Conservation (phyloP, 1,140 invertebrate species). For the Drosophila pachea region DNA sequence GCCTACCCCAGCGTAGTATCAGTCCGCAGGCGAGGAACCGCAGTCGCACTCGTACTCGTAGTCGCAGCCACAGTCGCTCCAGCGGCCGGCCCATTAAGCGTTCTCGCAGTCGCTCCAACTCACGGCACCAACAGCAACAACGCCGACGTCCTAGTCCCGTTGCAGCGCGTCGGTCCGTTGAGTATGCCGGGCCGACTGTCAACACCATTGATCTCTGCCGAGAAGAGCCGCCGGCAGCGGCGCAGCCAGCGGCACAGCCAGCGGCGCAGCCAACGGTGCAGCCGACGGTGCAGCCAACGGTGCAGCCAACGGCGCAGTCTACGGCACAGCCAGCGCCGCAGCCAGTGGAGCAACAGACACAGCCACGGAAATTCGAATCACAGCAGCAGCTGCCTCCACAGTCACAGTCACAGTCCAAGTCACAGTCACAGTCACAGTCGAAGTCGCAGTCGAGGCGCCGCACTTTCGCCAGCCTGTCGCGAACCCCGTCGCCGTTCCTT, state of each 20-base stretch:
- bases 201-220: conserved; percentile 75
- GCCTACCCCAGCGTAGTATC: conserved; percentile 24
- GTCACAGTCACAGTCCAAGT: conserved; percentile 22
- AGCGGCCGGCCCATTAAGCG: conserved; percentile 25
- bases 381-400: conserved; percentile 77
- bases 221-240: conserved; percentile 79
- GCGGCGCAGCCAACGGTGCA: conserved; percentile 29
- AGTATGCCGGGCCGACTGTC: conserved; percentile 62
- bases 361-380: conserved; percentile 37
- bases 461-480: conserved; percentile 82
- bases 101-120: conserved; percentile 46
- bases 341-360: conserved; percentile 20
- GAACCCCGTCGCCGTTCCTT: conserved; percentile 89
- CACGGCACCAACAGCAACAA: conserved; percentile 30
- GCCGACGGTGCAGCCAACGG: conserved; percentile 38
- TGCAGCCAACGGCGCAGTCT: conserved; percentile 5
- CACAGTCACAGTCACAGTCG: conserved; percentile 31
- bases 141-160: conserved; percentile 47
- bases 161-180: conserved; percentile 65
- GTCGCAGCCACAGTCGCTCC: conserved; percentile 47
- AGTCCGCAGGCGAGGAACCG: conserved; percentile 22
- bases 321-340: conserved; percentile 23
- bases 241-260: not conserved
- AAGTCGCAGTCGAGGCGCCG: conserved; percentile 33
- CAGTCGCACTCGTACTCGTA: conserved; percentile 10